Evolutionary conservation across 2,113 vertebrate species (phyloP), one percentile per base, ranked within the genome.

Genomic region (Tachycineta bicolor): DNA sequence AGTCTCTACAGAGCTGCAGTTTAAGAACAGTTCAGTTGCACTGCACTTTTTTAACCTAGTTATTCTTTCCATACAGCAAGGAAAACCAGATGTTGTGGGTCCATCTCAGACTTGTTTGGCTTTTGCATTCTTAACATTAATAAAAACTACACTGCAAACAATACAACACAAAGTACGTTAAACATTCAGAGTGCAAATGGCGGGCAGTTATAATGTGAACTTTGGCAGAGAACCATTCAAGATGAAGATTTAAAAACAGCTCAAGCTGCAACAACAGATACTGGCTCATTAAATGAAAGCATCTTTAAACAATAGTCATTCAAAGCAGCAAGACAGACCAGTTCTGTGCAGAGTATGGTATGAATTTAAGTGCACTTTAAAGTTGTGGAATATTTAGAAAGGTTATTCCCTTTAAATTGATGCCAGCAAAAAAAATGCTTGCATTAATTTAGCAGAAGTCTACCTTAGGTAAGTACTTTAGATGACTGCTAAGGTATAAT

Each of bases 281-380:
- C 84, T 93, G 96, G 90, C 87, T 96, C 84, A 92, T 83, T 92
- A 96, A 97, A 97, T 81, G 64, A 91, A 81, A 97, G 90, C 50
- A 93, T 95, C 94, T 90, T 96, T 94, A 74, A 95, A 93, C 49
- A 85, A 83, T 21, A 56, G 62, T 67, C 87, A 95, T 92, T 93
- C 90, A 96, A 89, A 95, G 93, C 83, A 85, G 94, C 71, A 97
- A 75, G 64, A 96, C 83, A 89, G 71, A 96, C 91, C 94, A 96
- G 93, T 96, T 96, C 96, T 96, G 70, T 93, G 82, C 75, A 93
- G 96, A 86, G 91, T 88, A 86, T 52, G 89, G 93, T 89, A 78
- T 96, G 92, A 96, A 83, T 60, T 46, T 97, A 98, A 98, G 94
- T 96, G 86, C 95, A 96, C 96, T 98, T 97, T 82, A 92, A 93